Evolutionary conservation across 2,113 vertebrate species (phyloP).

Genomic region (Jacana jacana): DNA sequence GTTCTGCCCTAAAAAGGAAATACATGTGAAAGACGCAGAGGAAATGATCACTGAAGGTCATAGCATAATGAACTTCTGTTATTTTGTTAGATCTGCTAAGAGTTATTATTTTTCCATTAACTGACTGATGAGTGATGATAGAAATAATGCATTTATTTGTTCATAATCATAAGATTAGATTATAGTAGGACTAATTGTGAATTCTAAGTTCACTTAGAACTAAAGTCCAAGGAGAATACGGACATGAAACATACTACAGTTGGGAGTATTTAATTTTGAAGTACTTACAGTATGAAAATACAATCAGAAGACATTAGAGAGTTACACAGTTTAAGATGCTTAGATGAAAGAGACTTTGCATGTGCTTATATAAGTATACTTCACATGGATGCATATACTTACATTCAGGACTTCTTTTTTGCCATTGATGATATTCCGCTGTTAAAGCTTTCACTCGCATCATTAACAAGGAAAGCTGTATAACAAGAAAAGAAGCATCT

Average conservation of each 20-base stretch:
- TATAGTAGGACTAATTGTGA: not conserved
- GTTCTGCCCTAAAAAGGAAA: not conserved
- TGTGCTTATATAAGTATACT: not conserved
- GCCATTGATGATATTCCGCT: conserved; percentile 53
- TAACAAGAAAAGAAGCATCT: conserved; percentile 2
- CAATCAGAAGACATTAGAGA: not conserved
- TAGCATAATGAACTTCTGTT: not conserved
- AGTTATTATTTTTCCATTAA: not conserved
- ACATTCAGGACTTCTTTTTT: conserved; percentile 67
- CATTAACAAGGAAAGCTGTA: conserved; percentile 63
- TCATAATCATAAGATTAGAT: not conserved
- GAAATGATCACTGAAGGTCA: not conserved
- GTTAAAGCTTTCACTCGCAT: conserved; percentile 42
- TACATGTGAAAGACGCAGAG: not conserved
- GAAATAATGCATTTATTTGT: not conserved
- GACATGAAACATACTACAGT: not conserved
- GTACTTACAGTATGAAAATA: not conserved
- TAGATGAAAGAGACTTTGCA: not conserved
- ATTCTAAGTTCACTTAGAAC: not conserved
- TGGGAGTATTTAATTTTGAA: not conserved
- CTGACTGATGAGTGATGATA: not conserved
- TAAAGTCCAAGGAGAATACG: not conserved
- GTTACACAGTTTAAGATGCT: not conserved
- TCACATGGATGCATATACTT: conserved; percentile 31
- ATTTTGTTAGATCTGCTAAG: not conserved